These are phyloP conservation scores for Pipistrellus pygmaeus DNA, from an alignment of 2,797 vertebrate genomes.

Conservation along the genomic window DNA sequence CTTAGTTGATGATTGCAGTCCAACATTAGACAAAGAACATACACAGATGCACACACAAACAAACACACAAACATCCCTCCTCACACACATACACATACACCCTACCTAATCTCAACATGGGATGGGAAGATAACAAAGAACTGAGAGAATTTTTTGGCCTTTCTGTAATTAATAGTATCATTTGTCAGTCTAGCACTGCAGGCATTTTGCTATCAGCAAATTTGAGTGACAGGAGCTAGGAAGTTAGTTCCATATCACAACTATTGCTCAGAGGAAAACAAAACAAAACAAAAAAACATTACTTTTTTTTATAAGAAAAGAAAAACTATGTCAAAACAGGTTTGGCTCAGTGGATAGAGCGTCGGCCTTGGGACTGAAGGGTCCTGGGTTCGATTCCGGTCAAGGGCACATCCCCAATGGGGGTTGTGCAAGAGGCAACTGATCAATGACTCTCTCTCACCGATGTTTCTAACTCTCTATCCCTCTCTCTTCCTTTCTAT, in stretches of 20 bases:
- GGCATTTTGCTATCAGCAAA: not conserved
- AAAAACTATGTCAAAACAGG: not conserved
- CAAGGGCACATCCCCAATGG: too few species aligned
- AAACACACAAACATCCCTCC: not conserved
- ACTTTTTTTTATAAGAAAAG: not conserved
- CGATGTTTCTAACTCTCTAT: too few species aligned
- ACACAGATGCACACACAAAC: not conserved
- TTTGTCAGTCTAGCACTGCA: not conserved
- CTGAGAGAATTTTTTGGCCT: not conserved
- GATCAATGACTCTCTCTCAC: too few species aligned
- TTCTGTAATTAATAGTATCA: not conserved
- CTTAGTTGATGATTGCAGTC: not conserved
- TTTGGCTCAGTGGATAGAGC: too few species aligned
- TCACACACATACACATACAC: not conserved
- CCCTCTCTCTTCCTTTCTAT: too few species aligned
- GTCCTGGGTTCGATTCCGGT: too few species aligned
- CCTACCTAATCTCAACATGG: not conserved
- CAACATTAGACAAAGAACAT: not conserved
- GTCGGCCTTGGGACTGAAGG: too few species aligned
- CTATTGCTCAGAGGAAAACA: not conserved
- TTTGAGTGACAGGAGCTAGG: not conserved
- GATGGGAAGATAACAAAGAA: not conserved
- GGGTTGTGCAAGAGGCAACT: too few species aligned
- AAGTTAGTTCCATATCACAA: not conserved
- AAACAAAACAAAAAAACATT: not conserved